Conservation (phyloP, 2,888 invertebrate genomes). For the Eilema caniola region DNA sequence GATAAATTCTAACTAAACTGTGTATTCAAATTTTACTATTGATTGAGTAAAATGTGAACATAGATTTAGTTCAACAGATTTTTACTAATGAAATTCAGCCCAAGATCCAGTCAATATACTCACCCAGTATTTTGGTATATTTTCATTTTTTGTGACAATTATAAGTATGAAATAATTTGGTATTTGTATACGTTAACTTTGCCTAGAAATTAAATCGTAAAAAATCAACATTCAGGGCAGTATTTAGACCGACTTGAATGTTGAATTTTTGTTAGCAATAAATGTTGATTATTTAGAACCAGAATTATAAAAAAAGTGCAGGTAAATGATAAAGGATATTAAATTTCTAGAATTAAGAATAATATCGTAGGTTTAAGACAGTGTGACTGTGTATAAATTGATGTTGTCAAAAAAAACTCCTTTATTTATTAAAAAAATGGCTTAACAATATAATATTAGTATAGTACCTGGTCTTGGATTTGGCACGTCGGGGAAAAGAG, state of each 20-base stretch:
- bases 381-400: slow-evolving; percentile 48
- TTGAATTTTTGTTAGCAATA: not conserved
- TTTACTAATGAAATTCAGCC: no score
- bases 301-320: slow-evolving; percentile 9
- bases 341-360: slow-evolving; percentile 44
- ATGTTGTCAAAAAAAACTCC: slow-evolving; percentile 25
- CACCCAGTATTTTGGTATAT: no score
- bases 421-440: slow-evolving; percentile 5
- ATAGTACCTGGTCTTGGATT: not conserved
- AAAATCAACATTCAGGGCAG: not conserved
- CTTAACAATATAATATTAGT: not conserved
- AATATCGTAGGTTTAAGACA: slow-evolving; percentile 55
- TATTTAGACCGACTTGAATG: not conserved
- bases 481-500: not conserved
- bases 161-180: not conserved
- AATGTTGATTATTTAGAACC: slow-evolving; percentile 10
- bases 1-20: no score
- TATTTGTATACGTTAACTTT: not conserved
- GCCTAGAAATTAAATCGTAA: not conserved
- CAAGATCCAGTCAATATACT: no score
- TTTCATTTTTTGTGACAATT: not conserved
- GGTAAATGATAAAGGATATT: slow-evolving; percentile 12
- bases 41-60: no score
- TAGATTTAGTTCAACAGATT: no score
- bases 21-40: no score